phyloP scores from a whole-genome alignment of 2,113 vertebrate genomes.

The Python bivittatus region DNA sequence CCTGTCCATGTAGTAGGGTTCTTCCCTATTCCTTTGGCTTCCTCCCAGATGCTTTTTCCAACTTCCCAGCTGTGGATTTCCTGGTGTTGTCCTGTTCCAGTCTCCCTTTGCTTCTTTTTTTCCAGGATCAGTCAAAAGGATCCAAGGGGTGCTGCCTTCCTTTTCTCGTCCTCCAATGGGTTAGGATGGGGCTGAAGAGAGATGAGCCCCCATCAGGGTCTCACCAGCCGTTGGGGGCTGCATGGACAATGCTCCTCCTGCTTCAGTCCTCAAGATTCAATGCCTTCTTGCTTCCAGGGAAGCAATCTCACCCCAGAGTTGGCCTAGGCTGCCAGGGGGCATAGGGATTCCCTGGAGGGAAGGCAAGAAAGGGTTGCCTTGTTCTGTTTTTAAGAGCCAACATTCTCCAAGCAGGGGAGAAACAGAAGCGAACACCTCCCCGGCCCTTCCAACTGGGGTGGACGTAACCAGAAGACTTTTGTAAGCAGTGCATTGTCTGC shows the following conservation, averaged over 20 bases:
- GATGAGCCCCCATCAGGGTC: neutral
- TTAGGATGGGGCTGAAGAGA: neutral
- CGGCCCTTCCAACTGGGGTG: neutral
- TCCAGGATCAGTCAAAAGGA: neutral
- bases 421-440: neutral
- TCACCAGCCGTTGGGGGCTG: neutral
- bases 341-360: neutral
- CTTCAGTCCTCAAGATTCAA: neutral
- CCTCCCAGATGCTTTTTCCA: neutral
- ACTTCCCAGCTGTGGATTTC: neutral
- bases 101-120: neutral
- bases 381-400: neutral
- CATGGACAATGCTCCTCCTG: neutral
- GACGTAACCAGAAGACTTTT: neutral
- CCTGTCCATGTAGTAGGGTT: neutral
- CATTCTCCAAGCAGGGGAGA: neutral
- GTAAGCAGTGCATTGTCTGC: neutral
- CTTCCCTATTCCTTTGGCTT: neutral
- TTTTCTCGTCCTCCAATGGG: neutral
- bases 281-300: neutral
- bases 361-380: neutral
- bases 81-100: neutral
- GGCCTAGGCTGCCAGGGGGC: neutral
- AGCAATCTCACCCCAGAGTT: neutral
- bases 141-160: neutral